Evolutionary conservation across 2,797 vertebrate species (phyloP), one percentile per base, ranked within the genome.

Genomic region (Sebastes steindachneri): DNA sequence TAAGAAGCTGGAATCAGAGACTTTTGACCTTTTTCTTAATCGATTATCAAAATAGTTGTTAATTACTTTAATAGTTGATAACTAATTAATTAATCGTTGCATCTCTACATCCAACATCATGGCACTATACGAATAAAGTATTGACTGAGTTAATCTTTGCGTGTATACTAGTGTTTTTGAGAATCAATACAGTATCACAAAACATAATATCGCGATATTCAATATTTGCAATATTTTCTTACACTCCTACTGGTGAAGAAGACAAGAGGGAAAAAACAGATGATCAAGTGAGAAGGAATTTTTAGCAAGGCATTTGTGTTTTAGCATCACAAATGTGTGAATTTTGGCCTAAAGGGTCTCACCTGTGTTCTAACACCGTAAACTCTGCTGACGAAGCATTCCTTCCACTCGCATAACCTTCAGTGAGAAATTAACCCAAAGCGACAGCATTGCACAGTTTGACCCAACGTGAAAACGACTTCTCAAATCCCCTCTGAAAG

Each of bases 301-400:
- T 75, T 63, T 84, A 58, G 73, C 67, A 85, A 74, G 5, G 19
- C 15, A 2, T 73, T 79, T 64, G 17, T 62, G 17, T 80, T 71
- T 78, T 8, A 75, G 84, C 79, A 79, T 83, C 51, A n/a, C 19
- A 51, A 57, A 86, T 82, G 19, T 37, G 68, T 62, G 70, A 64
- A 68, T 86, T 87, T 73, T 80, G 68, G 73, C 86, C 89, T 84
- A 5, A 19, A 89, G 87, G 82, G 63, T 75, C 79, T 90, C 88
- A 92, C 90, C 90, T 93, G 90, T 80, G 68, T 63, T 86, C 67
- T 80, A 87, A 85, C 53, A 33, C 75, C 5, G 35, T 57, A 21
- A 88, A 64, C 73, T 80, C 55, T 67, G 86, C 79, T 86, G 85
- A 89, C 19, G 57, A 75, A 81, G 85, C 84, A 74, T 74, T 85